These are phyloP conservation scores for Sialis lutaria DNA, from an alignment of 2,888 invertebrate species.

Conservation along the genomic window DNA sequence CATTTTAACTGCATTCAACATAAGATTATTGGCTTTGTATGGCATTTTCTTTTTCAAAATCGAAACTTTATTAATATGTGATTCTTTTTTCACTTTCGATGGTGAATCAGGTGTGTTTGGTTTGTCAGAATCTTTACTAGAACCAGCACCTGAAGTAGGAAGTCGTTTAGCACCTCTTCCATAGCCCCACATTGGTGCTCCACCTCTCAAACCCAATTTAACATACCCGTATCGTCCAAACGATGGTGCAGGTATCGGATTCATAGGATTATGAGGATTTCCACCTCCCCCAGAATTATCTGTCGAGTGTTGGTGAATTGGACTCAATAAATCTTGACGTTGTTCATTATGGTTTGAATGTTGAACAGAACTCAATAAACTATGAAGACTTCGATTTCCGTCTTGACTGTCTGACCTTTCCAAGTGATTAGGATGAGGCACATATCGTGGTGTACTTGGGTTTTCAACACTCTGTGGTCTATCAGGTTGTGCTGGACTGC, in stretches of 20 bases:
- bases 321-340: not conserved
- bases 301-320: not conserved
- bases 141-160: slow-evolving; percentile 18
- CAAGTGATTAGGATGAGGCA: slow-evolving; percentile 20
- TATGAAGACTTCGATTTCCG: not conserved
- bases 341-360: slow-evolving; percentile 6
- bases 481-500: slow-evolving; percentile 35
- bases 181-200: slow-evolving; percentile 45
- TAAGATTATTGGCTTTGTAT: slow-evolving; percentile 19
- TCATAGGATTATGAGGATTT: slow-evolving; percentile 34
- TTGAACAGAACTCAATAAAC: not conserved
- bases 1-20: slow-evolving; percentile 24
- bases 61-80: slow-evolving; percentile 33
- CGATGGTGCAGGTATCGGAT: slow-evolving; percentile 38
- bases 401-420: slow-evolving; percentile 1
- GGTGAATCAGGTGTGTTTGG: slow-evolving; percentile 9
- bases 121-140: slow-evolving; percentile 12
- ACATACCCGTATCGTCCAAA: slow-evolving; percentile 39
- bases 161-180: slow-evolving; percentile 24
- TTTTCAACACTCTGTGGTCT: slow-evolving; percentile 40
- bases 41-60: slow-evolving; percentile 36
- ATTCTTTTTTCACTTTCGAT: slow-evolving; percentile 25
- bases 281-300: slow-evolving; percentile 25
- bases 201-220: slow-evolving; percentile 43
- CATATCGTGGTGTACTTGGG: slow-evolving; percentile 32